phyloP scores from a whole-genome alignment of 2,113 vertebrate genomes.

The Cygnus buccinator region DNA sequence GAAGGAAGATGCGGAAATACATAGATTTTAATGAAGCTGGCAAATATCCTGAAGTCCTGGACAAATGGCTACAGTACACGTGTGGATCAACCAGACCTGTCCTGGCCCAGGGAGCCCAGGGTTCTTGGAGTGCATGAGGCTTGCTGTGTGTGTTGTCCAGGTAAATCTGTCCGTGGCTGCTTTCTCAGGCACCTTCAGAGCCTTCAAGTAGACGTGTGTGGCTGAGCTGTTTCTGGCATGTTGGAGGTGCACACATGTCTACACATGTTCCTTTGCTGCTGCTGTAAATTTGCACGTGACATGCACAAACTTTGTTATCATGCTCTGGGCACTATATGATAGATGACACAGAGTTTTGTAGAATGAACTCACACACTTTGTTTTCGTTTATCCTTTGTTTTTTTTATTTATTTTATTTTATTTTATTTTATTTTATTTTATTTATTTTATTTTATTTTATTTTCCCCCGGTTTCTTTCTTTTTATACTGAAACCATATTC shows the following conservation, averaged over 20 bases:
- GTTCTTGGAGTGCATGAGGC: background rate
- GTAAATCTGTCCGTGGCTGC: background rate
- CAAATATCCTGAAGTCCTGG: background rate
- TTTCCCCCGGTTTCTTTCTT: too few relatives aligned
- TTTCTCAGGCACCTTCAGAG: background rate
- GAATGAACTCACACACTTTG: background rate
- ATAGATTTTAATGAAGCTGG: background rate
- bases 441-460: too few relatives aligned
- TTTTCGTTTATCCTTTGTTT: background rate
- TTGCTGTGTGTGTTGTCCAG: background rate
- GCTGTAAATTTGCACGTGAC: background rate
- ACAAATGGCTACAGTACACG: rapidly evolving
- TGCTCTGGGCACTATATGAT: too few relatives aligned
- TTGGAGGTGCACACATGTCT: background rate
- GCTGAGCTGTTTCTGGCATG: background rate
- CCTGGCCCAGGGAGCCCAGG: background rate
- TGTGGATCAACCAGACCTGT: rapidly evolving
- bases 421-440: too few relatives aligned
- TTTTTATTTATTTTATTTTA: too few relatives aligned
- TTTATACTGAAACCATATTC: background rate
- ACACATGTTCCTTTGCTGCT: background rate
- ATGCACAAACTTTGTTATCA: background rate
- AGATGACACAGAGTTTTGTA: background rate
- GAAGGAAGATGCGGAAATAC: background rate
- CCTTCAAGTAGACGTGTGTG: rapidly evolving